Conservation (phyloP, 1,140 invertebrate species). For the Dinoponera quadriceps region DNA sequence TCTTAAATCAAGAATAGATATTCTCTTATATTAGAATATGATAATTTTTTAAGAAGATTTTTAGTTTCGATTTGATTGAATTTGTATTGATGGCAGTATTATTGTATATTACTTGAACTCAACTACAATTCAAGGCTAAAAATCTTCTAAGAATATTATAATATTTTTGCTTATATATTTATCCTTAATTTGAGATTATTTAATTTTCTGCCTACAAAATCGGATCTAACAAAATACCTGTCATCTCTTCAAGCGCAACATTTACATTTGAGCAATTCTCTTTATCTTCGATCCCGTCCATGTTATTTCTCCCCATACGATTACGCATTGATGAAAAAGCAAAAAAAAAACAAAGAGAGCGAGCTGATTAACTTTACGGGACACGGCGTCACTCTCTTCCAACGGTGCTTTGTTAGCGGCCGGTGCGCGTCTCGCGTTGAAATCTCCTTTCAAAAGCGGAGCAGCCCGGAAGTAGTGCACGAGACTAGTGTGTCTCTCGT, state of each 20-base stretch:
- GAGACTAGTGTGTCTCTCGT: conserved; percentile 25
- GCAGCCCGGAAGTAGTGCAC: conserved; percentile 59
- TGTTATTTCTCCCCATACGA: background rate
- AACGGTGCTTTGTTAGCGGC: conserved; percentile 38
- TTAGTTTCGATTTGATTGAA: too few species aligned
- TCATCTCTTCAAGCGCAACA: background rate
- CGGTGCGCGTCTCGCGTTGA: conserved; percentile 30
- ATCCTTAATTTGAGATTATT: too few species aligned
- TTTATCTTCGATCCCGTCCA: background rate
- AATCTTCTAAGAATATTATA: too few species aligned
- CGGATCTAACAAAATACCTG: background rate
- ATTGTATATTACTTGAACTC: too few species aligned
- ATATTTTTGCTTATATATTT: too few species aligned
- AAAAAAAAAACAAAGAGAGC: background rate
- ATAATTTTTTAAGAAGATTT: too few species aligned
- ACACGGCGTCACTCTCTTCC: conserved; percentile 3
- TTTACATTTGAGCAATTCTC: background rate
- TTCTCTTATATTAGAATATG: too few species aligned
- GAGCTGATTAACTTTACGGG: conserved; percentile 17
- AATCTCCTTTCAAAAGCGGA: conserved; percentile 47
- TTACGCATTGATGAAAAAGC: background rate
- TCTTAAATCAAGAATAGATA: too few species aligned
- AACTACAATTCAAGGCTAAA: too few species aligned
- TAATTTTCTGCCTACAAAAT: too few species aligned
- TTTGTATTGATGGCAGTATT: too few species aligned